phyloP scores from a whole-genome alignment of 1,140 invertebrate genomes.

The Matsumurasca onukii region DNA sequence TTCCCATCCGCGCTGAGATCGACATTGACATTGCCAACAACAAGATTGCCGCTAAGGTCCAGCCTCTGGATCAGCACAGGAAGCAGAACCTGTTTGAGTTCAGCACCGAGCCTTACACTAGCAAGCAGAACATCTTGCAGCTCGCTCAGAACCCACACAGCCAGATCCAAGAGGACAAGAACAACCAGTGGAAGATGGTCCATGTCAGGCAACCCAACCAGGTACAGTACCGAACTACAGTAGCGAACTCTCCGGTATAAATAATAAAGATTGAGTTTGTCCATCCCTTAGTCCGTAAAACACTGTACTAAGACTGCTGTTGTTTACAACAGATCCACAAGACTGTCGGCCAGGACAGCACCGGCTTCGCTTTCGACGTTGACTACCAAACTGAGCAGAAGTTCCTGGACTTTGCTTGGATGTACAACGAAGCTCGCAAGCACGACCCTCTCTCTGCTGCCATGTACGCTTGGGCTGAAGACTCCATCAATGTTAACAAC shows the following conservation, averaged over 20 bases:
- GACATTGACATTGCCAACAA: conserved; percentile 51
- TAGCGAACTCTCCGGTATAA: neutral
- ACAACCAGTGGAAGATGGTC: conserved; percentile 46
- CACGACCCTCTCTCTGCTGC: conserved; percentile 42
- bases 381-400: conserved; percentile 51
- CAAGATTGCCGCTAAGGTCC: conserved; percentile 50
- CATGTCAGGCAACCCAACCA: conserved; percentile 43
- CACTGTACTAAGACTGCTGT: neutral
- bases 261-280: neutral
- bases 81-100: conserved; percentile 55
- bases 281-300: neutral
- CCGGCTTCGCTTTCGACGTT: conserved; percentile 52
- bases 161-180: conserved; percentile 36
- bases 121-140: conserved; percentile 55
- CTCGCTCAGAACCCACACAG: conserved; percentile 48
- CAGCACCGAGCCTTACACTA: conserved; percentile 59
- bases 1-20: conserved; percentile 52
- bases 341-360: conserved; percentile 40
- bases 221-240: conserved; percentile 25
- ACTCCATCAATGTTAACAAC: conserved; percentile 36
- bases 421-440: conserved; percentile 39
- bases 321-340: conserved; percentile 15
- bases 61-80: conserved; percentile 51
- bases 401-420: conserved; percentile 42
- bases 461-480: conserved; percentile 31